phyloP scores from a whole-genome alignment of 92 coral and sea anemone species.

The Epizoanthus ramosus region DNA sequence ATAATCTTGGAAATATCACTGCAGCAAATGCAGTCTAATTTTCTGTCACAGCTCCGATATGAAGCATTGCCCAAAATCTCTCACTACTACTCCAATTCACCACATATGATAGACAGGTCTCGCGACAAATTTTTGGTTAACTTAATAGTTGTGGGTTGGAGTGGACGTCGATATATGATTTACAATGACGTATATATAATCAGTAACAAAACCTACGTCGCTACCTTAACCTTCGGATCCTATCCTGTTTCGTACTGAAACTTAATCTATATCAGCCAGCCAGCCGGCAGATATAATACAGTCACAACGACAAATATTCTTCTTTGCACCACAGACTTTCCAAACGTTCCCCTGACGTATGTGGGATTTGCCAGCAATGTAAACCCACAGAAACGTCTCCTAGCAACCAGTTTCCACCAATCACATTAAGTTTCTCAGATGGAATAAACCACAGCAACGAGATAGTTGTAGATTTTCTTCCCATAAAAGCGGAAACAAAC shows the following conservation, averaged over 20 bases:
- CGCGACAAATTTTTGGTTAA: conserved; percentile 4
- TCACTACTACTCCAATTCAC: background rate
- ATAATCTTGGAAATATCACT: conserved; percentile 24
- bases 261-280: background rate
- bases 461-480: background rate
- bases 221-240: background rate
- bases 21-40: background rate
- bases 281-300: conserved; percentile 15
- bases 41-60: background rate
- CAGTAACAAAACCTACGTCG: background rate
- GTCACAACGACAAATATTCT: background rate
- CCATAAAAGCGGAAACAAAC: background rate
- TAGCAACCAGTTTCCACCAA: background rate
- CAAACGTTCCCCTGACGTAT: background rate
- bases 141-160: background rate
- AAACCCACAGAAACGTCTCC: background rate
- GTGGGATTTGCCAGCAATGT: background rate
- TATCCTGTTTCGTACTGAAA: background rate
- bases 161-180: background rate
- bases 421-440: background rate
- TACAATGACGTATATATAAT: too few relatives aligned
- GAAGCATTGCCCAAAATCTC: background rate
- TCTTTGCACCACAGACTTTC: background rate
- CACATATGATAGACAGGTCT: background rate
- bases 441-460: too few relatives aligned